Percentiles rank a stretch among this genome's conserved stretches.
Conservation (phyloP, 2,888 invertebrate species). For the Caenorhabditis wallacei region DNA sequence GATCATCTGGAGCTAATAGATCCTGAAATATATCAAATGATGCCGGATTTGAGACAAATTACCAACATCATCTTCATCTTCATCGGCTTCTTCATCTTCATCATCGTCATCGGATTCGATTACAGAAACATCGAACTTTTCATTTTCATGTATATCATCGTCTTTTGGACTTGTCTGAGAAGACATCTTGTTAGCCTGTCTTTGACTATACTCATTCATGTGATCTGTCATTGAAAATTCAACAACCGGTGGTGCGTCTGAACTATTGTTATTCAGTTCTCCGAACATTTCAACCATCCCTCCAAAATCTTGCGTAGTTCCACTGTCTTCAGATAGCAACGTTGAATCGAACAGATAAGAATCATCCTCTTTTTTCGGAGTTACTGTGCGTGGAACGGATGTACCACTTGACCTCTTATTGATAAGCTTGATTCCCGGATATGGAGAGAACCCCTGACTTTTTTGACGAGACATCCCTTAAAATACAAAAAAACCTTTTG, state of each 20-base stretch:
- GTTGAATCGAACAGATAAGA: not conserved
- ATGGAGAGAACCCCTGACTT: conserved; percentile 2
- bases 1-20: conserved; percentile 11
- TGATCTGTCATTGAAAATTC: conserved; percentile 47
- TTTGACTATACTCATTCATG: conserved; percentile 28
- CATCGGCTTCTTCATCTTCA: conserved; percentile 11
- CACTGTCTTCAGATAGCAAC: not conserved
- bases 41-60: not conserved
- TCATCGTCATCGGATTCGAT: conserved; percentile 19
- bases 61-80: conserved; percentile 19
- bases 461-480: conserved; percentile 10
- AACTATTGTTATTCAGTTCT: conserved; percentile 2
- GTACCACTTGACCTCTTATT: not conserved
- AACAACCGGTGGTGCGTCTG: not conserved
- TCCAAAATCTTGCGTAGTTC: conserved; percentile 32
- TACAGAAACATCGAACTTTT: not conserved
- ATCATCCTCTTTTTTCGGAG: not conserved
- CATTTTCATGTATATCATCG: conserved; percentile 3
- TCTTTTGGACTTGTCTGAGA: not conserved
- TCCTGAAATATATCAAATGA: conserved; percentile 22
- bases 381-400: not conserved
- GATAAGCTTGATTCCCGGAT: conserved; percentile 32
- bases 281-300: conserved; percentile 3
- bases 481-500: not conserved
- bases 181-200: conserved; percentile 25